Evolutionary conservation across 2,888 invertebrate genomes (phyloP), one percentile per base, ranked within the genome.

Genomic region (Synergus laeviventris): DNA sequence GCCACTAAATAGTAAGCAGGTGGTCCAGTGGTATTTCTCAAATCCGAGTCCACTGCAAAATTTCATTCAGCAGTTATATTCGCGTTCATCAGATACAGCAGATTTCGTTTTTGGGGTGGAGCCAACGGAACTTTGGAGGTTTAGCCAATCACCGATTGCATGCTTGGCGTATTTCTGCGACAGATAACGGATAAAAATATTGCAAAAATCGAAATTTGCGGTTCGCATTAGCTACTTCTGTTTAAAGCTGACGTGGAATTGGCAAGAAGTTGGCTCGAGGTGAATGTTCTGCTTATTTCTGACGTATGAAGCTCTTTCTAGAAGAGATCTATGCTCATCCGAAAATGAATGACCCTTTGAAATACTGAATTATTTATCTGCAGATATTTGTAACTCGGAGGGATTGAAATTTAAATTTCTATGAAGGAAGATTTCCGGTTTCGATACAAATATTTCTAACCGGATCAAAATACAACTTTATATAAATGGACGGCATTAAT

Each of bases 81-180:
- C 74, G 73, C 77, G 75, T 81, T 79, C 79, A 79, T 81, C 80
- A 81, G 79, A 78, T 78, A 76, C 75, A 81, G 76, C 77, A 79
- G 79, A 80, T 80, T 79, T 80, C 74, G 80, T 80, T 79, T 78
- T 76, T 76, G 77, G 81, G 81, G 79, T 45, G 31, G 0, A 75
- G 81, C 80, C 81, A 81, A 66, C 45, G 75, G 76, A 77, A 76
- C 64, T 76, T 76, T 73, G 78, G 76, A 78, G 78, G 76, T 81
- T 78, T 78, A 76, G 79, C 80, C 81, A 81, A 80, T 81, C 60
- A 59, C 74, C 60, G 59, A 74, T 59, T 59, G 59, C 60, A 80
- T 79, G 77, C 79, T 76, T 81, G 80, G 80, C 79, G 79, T 81
- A 80, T 80, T 81, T 80, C 79, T 80, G 79, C 80, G 73, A 76